Evolutionary conservation across 2,888 invertebrate genomes (phyloP).

Genomic region (Dryobota labecula): DNA sequence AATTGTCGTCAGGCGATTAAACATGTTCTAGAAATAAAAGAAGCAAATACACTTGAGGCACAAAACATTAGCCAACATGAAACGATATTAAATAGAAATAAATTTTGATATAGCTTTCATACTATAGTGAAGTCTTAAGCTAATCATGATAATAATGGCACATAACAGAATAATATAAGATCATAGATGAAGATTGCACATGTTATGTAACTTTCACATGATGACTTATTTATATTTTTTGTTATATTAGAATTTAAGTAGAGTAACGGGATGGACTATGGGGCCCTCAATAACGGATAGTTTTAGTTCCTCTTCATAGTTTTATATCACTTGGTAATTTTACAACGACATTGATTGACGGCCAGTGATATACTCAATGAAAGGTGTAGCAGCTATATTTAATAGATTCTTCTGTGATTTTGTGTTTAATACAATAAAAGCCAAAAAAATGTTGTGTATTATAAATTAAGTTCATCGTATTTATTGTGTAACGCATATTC

Average conservation of each 20-base stretch:
- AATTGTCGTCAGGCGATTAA: conserved; percentile 4
- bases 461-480: conserved; percentile 76
- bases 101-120: conserved; percentile 76
- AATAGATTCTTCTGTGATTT: conserved; percentile 84
- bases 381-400: conserved; percentile 74
- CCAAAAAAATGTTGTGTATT: conserved; percentile 86
- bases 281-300: conserved; percentile 76
- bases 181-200: conserved; percentile 85
- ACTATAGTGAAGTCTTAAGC: conserved; percentile 73
- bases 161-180: conserved; percentile 76
- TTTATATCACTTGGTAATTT: conserved; percentile 62
- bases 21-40: conserved; percentile 17
- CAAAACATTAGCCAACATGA: conserved; percentile 64
- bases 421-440: conserved; percentile 83
- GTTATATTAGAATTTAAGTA: conserved; percentile 86
- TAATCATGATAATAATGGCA: conserved; percentile 79
- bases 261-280: conserved; percentile 73
- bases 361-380: conserved; percentile 65
- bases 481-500: conserved; percentile 74
- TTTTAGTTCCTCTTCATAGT: conserved; percentile 63
- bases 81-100: conserved; percentile 61
- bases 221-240: conserved; percentile 88
- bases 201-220: conserved; percentile 88
- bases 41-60: conserved; percentile 54
- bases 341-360: conserved; percentile 61